These are phyloP conservation scores for Phrynocephalus guinanensis DNA, from an alignment of 2,797 vertebrate species.

Conservation along the genomic window DNA sequence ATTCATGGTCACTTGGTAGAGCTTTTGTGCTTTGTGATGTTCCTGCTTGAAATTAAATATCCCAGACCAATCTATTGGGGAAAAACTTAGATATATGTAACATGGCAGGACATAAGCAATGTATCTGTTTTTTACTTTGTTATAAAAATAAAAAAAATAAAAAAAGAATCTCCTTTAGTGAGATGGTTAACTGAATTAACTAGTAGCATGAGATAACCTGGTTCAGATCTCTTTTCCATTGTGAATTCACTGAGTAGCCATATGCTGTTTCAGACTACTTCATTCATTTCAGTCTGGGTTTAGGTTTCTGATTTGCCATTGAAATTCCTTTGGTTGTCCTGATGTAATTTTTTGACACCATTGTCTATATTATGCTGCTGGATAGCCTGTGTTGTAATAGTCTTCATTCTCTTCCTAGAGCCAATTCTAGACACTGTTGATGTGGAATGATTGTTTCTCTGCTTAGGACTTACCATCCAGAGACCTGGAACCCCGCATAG, in stretches of 20 bases:
- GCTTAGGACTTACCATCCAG: not conserved
- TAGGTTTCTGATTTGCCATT: not conserved
- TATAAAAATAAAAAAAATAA: too few species aligned
- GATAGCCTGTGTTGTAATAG: not conserved
- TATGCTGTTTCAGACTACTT: not conserved
- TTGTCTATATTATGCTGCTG: not conserved
- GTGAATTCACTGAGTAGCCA: not conserved
- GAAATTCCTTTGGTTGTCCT: not conserved
- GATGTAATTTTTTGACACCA: not conserved
- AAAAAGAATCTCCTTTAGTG: too few species aligned
- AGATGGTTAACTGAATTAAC: not conserved
- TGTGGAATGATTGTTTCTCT: not conserved
- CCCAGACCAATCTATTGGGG: too few species aligned
- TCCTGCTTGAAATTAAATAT: not conserved
- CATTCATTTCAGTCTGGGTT: not conserved
- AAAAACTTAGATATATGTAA: too few species aligned
- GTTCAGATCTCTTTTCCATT: not conserved
- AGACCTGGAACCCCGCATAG: not conserved
- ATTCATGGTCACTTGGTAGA: not conserved
- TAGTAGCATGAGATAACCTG: not conserved
- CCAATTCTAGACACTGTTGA: not conserved
- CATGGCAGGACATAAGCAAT: too few species aligned
- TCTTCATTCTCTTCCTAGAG: not conserved
- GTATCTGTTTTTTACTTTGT: too few species aligned
- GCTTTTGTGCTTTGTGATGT: not conserved